Base-by-base conservation (phyloP, 2,113 vertebrate species). In the Scartelaos histophorus region DNA sequence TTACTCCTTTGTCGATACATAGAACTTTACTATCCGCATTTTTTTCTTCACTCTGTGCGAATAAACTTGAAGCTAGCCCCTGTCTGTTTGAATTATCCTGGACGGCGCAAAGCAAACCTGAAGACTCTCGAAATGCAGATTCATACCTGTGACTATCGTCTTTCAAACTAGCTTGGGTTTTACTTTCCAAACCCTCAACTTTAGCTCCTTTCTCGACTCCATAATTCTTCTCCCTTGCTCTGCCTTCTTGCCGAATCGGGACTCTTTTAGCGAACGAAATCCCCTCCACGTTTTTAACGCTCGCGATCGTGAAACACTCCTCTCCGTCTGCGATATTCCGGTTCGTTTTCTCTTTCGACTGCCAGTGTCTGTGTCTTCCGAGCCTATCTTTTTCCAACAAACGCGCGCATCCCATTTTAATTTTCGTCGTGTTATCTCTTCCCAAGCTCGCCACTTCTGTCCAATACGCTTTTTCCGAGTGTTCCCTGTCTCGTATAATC, bases 241-340 rank as follows among this genome's bases (percentile, higher is more conserved):
- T 85, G 4, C 78, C 84, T 0, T 91, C 91, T 19, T 89, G 85
- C 69, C 78, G 85, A 66, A 92, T 91, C 0, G 82, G 81, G 4
- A 93, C 70, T 80, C 82, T 83, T 25, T 76, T 85, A 0, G 91
- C 92, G 22, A 93, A 92, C 0, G 84, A 83, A 66, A 92, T 79
- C n/a, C 82, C 89, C 45, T 93, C 93, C 2, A 73, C 87, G 79
- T 82, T 91, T 85, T 82, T 91, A 34, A 90, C 71, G 0, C 88
- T 88, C 0, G 86, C 90, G 43, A 85, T 66, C 0, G 80, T 92
- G 72, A 93, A 93, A 0, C 90, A 90, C 38, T 85, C 61, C 0
- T 87, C 90, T 75, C 81, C 73, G 0, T 87, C 75, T 35, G 46
- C 47, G 29, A 67, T 47, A 70, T 66, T 88, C 53, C 78, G 75